Base-by-base conservation (phyloP, 2,888 invertebrate genomes). In the Lithophane socia region DNA sequence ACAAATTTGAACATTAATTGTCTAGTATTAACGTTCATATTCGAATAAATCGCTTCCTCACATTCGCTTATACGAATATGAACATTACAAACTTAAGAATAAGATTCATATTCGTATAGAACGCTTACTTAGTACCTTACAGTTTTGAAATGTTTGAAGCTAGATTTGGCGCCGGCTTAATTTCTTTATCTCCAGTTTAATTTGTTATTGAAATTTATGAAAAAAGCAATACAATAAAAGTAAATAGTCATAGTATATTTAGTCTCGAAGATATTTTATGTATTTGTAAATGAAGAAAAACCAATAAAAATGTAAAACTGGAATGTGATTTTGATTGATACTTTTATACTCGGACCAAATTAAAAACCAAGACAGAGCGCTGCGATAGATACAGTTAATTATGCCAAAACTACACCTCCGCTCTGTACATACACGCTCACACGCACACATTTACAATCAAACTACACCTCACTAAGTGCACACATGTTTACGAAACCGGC, bases 181-280 rank as follows among this genome's bases (percentile, higher is more conserved):
- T 54, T 52, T 0, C 37, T 10, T 56, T 58, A 58, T 47, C 37
- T 37, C 44, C 64, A 65, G 47, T 21, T 70, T 1, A 54, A 37
- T 61, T 79, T 47, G 24, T 47, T 77, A 54, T 9, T 47, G 16
- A 18, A 4, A 79, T 12, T 58, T 70, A 67, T 29, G 10, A 24
- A 66, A 54, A n/a, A 56, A 75, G 69, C 42, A 73, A 81, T 77
- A 77, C 56, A 71, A 67, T 47, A 60, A 69, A 52, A 66, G 18
- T 52, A 58, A 61, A 73, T 73, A 74, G 70, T 76, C 42, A 76
- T 79, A 86, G 67, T 75, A 29, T 83, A 81, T 70, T 81, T 69
- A 65, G 71, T 73, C 83, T 75, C 68, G 64, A 75, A 80, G 58
- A 84, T 84, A 83, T 84, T 84, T 84, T 84, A 37, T 82, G 80